These are phyloP conservation scores for Ibidorhyncha struthersii DNA, from an alignment of 2,113 vertebrate genomes.

Conservation along the genomic window DNA sequence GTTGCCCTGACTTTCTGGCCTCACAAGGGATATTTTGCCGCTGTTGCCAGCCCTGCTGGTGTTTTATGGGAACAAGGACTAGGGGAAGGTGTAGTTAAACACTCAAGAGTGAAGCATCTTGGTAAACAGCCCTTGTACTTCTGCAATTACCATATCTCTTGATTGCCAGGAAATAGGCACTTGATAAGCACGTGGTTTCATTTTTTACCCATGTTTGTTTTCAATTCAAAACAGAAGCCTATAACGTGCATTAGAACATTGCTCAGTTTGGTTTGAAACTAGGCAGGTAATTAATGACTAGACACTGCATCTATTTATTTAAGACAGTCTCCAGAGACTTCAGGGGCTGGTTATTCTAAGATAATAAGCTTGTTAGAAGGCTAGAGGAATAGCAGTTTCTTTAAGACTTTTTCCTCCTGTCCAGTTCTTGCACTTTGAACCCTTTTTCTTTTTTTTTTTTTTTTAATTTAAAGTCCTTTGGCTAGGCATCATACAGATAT, in stretches of 20 bases:
- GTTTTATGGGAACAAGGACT: background rate
- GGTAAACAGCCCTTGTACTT: background rate
- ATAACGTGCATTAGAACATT: background rate
- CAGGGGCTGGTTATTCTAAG: background rate
- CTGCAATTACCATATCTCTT: background rate
- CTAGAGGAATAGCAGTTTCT: background rate
- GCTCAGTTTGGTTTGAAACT: background rate
- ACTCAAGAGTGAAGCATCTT: background rate
- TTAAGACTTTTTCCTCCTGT: background rate
- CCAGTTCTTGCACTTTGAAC: background rate
- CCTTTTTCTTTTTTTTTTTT: no score
- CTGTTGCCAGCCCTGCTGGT: background rate
- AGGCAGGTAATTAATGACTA: conserved; percentile 14
- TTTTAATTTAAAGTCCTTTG: background rate
- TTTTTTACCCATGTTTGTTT: background rate
- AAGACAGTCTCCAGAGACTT: background rate
- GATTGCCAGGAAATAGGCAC: background rate
- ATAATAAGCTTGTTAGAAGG: background rate
- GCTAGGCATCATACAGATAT: background rate
- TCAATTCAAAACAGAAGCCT: background rate
- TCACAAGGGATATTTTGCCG: background rate
- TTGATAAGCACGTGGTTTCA: conserved; percentile 1
- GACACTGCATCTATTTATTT: background rate
- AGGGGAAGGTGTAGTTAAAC: background rate
- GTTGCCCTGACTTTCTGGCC: background rate